Base-by-base conservation (phyloP, 2,888 invertebrate genomes). In the Pandemis cinnamomeana region DNA sequence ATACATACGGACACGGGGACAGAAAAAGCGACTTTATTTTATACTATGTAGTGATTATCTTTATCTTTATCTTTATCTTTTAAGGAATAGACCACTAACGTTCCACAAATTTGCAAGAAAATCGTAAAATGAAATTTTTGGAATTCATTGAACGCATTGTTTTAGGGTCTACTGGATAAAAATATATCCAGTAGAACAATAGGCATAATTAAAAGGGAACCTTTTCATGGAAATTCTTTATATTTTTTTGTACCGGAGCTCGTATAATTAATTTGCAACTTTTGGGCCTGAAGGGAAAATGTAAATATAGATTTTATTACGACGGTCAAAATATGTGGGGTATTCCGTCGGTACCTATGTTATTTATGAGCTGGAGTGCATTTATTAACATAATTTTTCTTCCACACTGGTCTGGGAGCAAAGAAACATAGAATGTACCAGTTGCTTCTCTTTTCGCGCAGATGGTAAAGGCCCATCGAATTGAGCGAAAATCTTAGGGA, bases 191-290 rank as follows among this genome's bases (percentile, higher is more conserved):
- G 58, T 11, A 5, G 27, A 58, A 58, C 27, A 58, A 58, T 58
- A 27, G 58, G 58, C 58, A 27, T 58, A 11, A 58, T 58, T 27
- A 20, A 2, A 8, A 20, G 10, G 27, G 27, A 11, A 27, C 27
- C 58, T 27, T 27, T 58, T 27, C 27, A 27, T 11, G 58, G 58
- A 27, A 11, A 58, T 58, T 58, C 58, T 58, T 58, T 58, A 27
- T 58, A 58, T 58, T 58, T 58, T 58, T 55, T 58, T 55, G 27
- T 11, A 27, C 58, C 27, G 27, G 27, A 27, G 58, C 0, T 7
- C 58, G 58, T 11, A 58, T 58, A 58, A 58, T 58, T 58, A 58
- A 58, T 58, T 58, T 58, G 27, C 20, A 58, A 58, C 58, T 58
- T 58, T 58, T n/a, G 5, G 58, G 58, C 27, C 58, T 27, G 20